Evolutionary conservation across 1,140 invertebrate species (phyloP), one percentile per base, ranked within the genome.

Genomic region (Laodelphax striatellus): DNA sequence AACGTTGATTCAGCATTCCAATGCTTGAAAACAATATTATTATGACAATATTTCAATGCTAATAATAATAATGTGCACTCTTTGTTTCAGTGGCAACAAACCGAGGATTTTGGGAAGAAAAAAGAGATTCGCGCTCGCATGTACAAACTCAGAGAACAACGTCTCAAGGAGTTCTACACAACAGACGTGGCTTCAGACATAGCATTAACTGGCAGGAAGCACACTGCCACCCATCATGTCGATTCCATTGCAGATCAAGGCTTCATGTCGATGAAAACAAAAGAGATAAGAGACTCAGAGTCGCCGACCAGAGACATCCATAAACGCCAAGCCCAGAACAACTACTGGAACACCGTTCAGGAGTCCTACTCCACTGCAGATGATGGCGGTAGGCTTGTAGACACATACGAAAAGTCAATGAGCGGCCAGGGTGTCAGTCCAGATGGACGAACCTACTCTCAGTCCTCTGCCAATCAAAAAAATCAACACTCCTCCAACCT

Each of bases 111-210:
- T 72, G 84, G 86, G 31, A 81, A 83, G 55, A 87, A 90, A 71
- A 89, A 89, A 70, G 87, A 90, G 72, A 93, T 94, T 66, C 79
- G 90, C 46, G 79, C 85, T 17, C 82, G 90, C 70, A 87, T 90
- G 81, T 90, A 87, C 69, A 84, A 85, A 64, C 76, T 93, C 65
- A 79, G 87, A 38, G 88, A 92, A 72, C 80, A 84, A 67, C 76
- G 86, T 34, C 76, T 90, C 57, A 81, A 82, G 65, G 81, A 85
- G 70, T 81, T 86, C 54, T 88, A 88, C 72, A 76, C 75, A 50
- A 74, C 70, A 59, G 76, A 77, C 70, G 78, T 79, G 56, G 22
- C 55, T 21, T 31, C 50, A 55, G 31, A 55, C 42, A 57, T 63
- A 46, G 55, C 62, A 34, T 13, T 38, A 38, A 24, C 59, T 28